Percentiles rank a stretch among this genome's conserved stretches.
Conservation (phyloP, 2,888 invertebrate genomes). For the Oeneis ivallda region DNA sequence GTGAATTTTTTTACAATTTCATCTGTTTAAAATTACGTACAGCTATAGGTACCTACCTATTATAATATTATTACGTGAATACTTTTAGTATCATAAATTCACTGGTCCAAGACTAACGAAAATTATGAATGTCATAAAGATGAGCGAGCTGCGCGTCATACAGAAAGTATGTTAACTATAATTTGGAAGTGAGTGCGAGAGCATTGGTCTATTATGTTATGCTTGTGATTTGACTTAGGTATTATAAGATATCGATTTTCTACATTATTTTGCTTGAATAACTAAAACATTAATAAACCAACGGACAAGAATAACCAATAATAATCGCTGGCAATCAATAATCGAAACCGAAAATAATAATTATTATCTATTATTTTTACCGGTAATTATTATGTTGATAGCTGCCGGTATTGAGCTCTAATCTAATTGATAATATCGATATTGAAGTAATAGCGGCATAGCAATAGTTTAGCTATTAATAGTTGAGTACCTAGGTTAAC, state of each 20-base stretch:
- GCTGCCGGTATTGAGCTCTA: not conserved
- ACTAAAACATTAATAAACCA: conserved; percentile 6
- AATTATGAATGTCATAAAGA: conserved; percentile 37
- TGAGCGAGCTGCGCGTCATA: conserved; percentile 49
- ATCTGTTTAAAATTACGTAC: not conserved
- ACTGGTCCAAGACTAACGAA: not conserved
- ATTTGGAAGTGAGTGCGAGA: conserved; percentile 35
- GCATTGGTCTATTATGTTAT: conserved; percentile 4
- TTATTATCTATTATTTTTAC: not conserved
- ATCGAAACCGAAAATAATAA: not conserved
- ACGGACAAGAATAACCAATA: not conserved
- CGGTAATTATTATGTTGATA: not conserved
- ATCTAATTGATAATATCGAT: not conserved
- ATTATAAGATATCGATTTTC: too few relatives aligned
- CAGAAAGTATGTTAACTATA: conserved; percentile 46
- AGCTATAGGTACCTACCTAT: not conserved
- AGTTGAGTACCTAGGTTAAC: too few relatives aligned
- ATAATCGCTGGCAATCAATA: not conserved
- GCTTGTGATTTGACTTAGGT: too few relatives aligned
- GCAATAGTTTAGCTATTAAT: not conserved
- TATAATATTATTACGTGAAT: too few relatives aligned
- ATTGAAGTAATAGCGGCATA: not conserved
- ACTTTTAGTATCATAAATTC: not conserved
- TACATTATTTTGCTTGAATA: conserved; percentile 8
- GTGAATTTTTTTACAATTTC: conserved; percentile 1